Conservation (phyloP, 2,888 invertebrate genomes). For the Ophioninae sp. region DNA sequence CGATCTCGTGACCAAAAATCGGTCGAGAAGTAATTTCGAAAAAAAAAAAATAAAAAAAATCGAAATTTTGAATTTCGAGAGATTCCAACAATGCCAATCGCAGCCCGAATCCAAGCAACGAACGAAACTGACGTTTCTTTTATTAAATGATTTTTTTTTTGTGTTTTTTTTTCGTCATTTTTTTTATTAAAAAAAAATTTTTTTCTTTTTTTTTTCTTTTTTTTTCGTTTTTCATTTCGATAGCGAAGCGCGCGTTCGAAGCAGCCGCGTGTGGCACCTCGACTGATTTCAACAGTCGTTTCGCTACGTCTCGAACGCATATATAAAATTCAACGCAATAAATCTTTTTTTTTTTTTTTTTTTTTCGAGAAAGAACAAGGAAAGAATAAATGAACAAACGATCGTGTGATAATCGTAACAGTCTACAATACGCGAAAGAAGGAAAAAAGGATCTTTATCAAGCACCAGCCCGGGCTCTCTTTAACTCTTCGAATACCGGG, state of each 20-base stretch:
- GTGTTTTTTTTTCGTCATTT: no score
- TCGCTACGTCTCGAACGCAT: background rate
- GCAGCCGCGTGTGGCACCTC: conserved; percentile 15
- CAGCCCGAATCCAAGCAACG: background rate
- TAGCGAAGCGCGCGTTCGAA: conserved; percentile 41
- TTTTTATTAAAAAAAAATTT: no score
- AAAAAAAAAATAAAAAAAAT: background rate
- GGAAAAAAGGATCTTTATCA: conserved; percentile 45
- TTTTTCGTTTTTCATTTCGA: background rate
- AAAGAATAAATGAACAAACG: conserved; percentile 36
- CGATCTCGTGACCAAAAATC: no score
- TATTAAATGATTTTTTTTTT: no score
- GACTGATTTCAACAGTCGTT: conserved; percentile 19
- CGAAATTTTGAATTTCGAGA: background rate
- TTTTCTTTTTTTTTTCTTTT: background rate
- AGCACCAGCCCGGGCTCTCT: conserved; percentile 61
- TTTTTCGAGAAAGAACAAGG: conserved; percentile 30
- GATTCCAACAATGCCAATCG: conserved; percentile 9
- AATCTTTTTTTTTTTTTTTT: no score
- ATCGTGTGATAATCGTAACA: conserved; percentile 60
- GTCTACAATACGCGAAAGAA: conserved; percentile 34
- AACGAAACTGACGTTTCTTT: background rate
- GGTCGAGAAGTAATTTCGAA: no score
- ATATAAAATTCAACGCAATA: conserved; percentile 45
- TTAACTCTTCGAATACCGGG: conserved; percentile 50